Conservation (phyloP, 2,797 vertebrate species). For the Coendou prehensilis region DNA sequence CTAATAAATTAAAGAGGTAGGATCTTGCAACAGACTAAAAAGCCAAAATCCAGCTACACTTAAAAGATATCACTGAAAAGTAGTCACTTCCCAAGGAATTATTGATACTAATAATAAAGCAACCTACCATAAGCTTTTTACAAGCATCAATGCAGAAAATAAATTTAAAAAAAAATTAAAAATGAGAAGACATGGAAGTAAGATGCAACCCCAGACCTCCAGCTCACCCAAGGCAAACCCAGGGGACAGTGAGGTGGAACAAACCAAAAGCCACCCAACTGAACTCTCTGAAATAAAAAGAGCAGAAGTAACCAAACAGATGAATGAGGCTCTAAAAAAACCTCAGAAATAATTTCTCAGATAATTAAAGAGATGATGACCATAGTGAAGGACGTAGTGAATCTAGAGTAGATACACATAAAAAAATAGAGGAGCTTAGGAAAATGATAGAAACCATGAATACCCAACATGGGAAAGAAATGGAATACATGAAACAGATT, state of each 20-base stretch:
- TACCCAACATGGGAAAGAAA: background rate
- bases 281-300: background rate
- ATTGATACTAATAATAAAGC: background rate
- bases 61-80: background rate
- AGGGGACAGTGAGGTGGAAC: background rate
- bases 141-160: background rate
- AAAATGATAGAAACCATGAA: background rate
- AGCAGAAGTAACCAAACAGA: background rate
- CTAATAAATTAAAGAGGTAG: background rate
- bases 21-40: background rate
- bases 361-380: background rate
- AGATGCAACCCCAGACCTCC: background rate
- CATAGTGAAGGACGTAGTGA: background rate
- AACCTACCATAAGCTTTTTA: background rate
- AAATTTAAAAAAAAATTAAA: background rate
- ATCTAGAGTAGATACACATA: background rate
- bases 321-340: background rate
- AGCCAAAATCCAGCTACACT: background rate
- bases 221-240: background rate
- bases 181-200: background rate
- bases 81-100: background rate
- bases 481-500: background rate
- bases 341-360: background rate
- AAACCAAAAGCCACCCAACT: background rate
- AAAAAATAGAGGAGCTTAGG: background rate